Conservation (phyloP, 2,797 vertebrate species). For the Notamacropus eugenii region DNA sequence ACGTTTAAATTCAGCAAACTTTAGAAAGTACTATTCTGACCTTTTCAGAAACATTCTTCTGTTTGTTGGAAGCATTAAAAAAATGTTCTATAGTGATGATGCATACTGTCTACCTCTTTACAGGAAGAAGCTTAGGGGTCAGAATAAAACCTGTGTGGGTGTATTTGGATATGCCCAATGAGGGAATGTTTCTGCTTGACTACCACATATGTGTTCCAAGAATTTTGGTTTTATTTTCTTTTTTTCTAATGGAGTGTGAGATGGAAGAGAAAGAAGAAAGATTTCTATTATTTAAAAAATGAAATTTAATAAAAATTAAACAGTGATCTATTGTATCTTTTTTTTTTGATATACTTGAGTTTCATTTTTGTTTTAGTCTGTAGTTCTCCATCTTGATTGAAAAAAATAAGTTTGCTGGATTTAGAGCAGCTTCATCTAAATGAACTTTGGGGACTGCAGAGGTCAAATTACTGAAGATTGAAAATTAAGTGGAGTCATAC, state of each 20-base stretch:
- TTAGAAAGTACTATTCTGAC: neutral
- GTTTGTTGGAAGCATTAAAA: neutral
- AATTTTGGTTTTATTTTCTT: neutral
- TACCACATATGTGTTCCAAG: neutral
- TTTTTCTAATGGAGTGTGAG: neutral
- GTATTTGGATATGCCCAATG: neutral
- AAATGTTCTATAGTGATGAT: neutral
- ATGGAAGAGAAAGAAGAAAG: neutral
- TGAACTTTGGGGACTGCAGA: neutral
- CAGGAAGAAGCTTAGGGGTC: neutral
- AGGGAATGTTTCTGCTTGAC: neutral
- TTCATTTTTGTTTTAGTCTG: slow-evolving; percentile 4
- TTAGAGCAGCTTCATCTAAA: neutral
- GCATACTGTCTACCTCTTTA: neutral
- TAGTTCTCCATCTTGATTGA: neutral
- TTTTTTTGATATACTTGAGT: neutral
- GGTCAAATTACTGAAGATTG: neutral
- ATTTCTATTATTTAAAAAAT: neutral
- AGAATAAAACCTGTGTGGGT: neutral
- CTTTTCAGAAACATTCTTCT: neutral
- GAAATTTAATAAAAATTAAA: neutral
- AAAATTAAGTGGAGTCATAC: neutral
- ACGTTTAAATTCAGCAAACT: slow-evolving; percentile 39
- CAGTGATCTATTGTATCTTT: neutral
- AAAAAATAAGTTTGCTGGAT: neutral